A percentile compares a stretch with the other conserved stretches of the same genome.
Conservation (phyloP, 2,113 vertebrate species). For the Cebus imitator region DNA sequence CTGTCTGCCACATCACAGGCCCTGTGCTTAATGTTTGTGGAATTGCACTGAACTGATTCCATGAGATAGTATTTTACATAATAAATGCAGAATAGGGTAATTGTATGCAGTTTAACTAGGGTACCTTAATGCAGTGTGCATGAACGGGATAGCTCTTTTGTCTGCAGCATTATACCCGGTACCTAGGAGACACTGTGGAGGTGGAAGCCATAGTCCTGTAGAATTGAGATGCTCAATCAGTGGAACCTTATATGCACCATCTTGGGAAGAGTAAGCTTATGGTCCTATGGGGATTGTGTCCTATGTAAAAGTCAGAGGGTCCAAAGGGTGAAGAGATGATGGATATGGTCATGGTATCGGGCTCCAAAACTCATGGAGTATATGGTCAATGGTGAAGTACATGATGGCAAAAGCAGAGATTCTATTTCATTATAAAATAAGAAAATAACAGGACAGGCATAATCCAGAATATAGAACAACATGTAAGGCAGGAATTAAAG, state of each 20-base stretch:
- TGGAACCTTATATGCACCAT: rapidly evolving
- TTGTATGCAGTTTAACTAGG: background rate
- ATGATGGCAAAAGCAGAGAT: background rate
- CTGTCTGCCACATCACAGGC: background rate
- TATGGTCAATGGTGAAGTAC: too few relatives aligned
- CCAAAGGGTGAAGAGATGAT: background rate
- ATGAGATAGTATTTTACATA: background rate
- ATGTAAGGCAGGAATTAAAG: background rate
- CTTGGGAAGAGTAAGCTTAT: background rate
- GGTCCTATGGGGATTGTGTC: background rate
- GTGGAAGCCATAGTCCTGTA: rapidly evolving
- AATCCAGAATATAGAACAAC: too few relatives aligned
- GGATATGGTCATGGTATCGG: rapidly evolving
- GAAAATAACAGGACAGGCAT: background rate
- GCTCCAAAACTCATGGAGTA: background rate
- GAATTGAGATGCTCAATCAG: background rate
- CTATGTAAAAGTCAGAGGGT: background rate
- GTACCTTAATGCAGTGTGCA: background rate
- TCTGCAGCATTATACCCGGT: background rate
- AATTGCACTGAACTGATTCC: background rate
- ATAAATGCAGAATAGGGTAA: background rate
- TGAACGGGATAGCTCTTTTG: rapidly evolving
- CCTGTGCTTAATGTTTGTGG: background rate
- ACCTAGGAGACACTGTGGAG: background rate
- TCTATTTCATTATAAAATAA: background rate